Evolutionary conservation across 2,797 vertebrate genomes (phyloP).

Genomic region (Harpagifer antarcticus): DNA sequence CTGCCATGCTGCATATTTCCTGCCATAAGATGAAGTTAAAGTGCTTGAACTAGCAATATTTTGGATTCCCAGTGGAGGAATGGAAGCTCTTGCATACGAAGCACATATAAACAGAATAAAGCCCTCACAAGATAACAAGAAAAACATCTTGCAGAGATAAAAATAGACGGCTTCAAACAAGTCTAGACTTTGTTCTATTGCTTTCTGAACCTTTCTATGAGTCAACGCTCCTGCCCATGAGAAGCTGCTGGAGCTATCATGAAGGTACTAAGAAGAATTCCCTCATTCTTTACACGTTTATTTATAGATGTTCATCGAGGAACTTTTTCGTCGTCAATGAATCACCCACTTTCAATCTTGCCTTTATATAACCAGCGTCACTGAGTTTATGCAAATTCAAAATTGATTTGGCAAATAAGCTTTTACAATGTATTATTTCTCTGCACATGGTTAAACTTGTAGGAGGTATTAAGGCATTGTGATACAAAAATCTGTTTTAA

Average conservation of each 20-base stretch:
- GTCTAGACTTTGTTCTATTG: slow-evolving; percentile 57
- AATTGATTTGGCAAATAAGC: not conserved
- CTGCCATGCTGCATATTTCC: slow-evolving; percentile 76
- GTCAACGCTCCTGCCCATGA: slow-evolving; percentile 24
- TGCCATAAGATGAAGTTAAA: slow-evolving; percentile 71
- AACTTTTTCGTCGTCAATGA: slow-evolving; percentile 6
- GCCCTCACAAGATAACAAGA: slow-evolving; percentile 52
- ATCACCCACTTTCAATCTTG: not conserved
- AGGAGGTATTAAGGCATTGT: not conserved
- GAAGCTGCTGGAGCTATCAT: slow-evolving; percentile 28
- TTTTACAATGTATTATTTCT: slow-evolving; percentile 12
- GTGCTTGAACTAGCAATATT: slow-evolving; percentile 84
- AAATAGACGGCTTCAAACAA: slow-evolving; percentile 80
- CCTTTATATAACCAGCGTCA: not conserved
- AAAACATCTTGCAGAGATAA: slow-evolving; percentile 58
- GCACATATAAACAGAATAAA: slow-evolving; percentile 74
- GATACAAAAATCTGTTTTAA: too few species aligned
- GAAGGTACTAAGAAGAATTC: slow-evolving; percentile 2
- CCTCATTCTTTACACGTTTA: not conserved
- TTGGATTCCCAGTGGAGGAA: slow-evolving; percentile 76
- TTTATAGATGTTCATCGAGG: not conserved
- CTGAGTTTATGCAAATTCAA: not conserved
- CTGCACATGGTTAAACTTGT: not conserved
- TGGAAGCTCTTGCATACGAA: slow-evolving; percentile 71
- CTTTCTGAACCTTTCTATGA: slow-evolving; percentile 42